phyloP scores from a whole-genome alignment of 2,113 vertebrate species.

The Epinephelus fuscoguttatus region DNA sequence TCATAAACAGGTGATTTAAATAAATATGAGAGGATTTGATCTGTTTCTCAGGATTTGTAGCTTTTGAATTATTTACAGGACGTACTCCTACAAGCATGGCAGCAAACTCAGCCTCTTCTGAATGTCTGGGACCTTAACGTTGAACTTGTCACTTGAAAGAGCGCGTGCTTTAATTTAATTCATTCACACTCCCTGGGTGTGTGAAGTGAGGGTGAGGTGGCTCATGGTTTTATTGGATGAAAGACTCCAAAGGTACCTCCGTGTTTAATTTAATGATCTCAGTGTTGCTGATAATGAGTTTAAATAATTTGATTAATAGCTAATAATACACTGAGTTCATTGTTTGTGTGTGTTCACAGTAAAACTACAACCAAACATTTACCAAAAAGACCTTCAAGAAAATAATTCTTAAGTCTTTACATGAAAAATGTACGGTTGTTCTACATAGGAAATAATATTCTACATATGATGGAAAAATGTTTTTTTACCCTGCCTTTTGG shows the following conservation, averaged over 20 bases:
- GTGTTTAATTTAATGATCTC: background rate
- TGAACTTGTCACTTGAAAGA: background rate
- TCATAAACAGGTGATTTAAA: background rate
- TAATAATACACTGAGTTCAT: background rate
- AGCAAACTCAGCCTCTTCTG: background rate
- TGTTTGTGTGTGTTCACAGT: background rate
- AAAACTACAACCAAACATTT: background rate
- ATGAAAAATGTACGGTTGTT: background rate
- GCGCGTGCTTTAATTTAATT: background rate
- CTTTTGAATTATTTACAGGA: conserved; percentile 22
- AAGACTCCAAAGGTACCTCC: background rate
- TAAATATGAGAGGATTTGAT: conserved; percentile 1
- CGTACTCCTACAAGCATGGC: background rate
- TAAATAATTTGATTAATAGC: background rate
- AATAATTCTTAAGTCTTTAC: background rate
- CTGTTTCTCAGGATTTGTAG: background rate
- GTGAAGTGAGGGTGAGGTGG: conserved; percentile 3
- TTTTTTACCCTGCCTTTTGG: too few relatives aligned
- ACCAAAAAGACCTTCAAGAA: background rate
- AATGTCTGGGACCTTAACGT: background rate
- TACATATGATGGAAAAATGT: too few relatives aligned
- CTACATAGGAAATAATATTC: too few relatives aligned
- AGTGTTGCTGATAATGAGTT: background rate
- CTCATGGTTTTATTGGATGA: background rate
- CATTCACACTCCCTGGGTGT: background rate